Base-by-base conservation (phyloP, 2,888 invertebrate genomes). In the Conistra vaccinii region DNA sequence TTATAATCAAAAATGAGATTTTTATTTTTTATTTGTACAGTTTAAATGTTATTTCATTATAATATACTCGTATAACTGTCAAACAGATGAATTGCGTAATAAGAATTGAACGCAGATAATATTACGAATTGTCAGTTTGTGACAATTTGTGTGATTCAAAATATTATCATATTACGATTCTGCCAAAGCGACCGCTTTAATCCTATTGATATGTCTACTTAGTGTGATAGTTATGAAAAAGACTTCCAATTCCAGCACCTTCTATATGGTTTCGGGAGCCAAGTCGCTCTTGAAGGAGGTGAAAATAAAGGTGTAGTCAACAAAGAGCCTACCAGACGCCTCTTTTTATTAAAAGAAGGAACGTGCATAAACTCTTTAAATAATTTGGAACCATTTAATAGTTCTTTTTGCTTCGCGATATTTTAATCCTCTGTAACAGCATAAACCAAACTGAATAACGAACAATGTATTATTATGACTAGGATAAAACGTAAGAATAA, bases 391-490 rank as follows among this genome's bases (percentile, higher is more conserved):
- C 48, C 48, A 23, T 7, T 48, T 48, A 42, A 12, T 12, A 23
- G 20, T 48, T 48, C 3, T 9, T 23, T 48, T 48, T 48, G 26
- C n/a, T 55, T 35, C 12, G 35, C 17, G 26, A 48, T 39, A 39
- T 20, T 63, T 57, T 29, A n/a, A 57, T 60, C 3, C 2, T 35
- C n/a, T 69, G 26, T n/a, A 26, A 45, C 32, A 26, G 1, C 42
- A 4, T 51, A 39, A 48, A 20, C 0, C 3, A 32, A 61, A 29
- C 53, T 39, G 51, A 63, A 58, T 79, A 74, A 51, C 26, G 62
- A 32, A 80, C 26, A 62, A 26, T 60, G 60, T 53, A 17, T 20
- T 42, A 14, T 48, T 23, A 55, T 42, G 29, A 6, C 72, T 32
- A 20, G 14, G 7, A 26, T 20, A 63, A 53, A 35, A 48, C 42